Conservation (phyloP, 2,113 vertebrate species). For the Oryzias curvinotus region DNA sequence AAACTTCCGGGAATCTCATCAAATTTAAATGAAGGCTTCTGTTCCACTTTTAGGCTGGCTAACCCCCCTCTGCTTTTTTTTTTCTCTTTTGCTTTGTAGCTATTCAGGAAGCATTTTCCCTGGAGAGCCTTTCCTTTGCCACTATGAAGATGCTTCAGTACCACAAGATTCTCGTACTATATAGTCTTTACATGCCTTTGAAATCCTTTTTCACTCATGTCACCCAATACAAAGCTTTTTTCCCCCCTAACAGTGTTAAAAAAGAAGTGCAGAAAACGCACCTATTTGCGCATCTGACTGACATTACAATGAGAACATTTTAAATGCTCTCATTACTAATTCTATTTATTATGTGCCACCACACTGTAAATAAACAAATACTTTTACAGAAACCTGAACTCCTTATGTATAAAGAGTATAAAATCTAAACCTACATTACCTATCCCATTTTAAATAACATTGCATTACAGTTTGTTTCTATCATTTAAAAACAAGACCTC, state of each 20-base stretch:
- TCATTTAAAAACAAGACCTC: too few species aligned
- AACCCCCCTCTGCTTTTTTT: slow-evolving; percentile 18
- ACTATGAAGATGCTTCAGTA: slow-evolving; percentile 47
- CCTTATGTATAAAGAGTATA: too few species aligned
- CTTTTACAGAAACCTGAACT: too few species aligned
- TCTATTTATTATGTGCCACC: neutral
- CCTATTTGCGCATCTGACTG: too few species aligned
- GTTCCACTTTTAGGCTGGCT: slow-evolving; percentile 46
- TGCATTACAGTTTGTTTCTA: too few species aligned
- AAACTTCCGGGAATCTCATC: slow-evolving; percentile 59
- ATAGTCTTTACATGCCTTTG: neutral
- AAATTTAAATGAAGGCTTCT: slow-evolving; percentile 57
- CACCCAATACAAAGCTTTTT: slow-evolving; percentile 38
- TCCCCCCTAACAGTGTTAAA: too few species aligned
- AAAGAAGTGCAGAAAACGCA: slow-evolving; percentile 10
- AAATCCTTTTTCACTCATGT: slow-evolving; percentile 27
- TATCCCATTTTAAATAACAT: too few species aligned
- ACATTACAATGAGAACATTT: too few species aligned
- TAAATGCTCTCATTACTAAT: neutral
- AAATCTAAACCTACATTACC: too few species aligned
- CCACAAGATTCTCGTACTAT: slow-evolving; percentile 39
- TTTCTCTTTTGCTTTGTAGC: slow-evolving; percentile 41
- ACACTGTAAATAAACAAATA: neutral
- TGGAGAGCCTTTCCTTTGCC: slow-evolving; percentile 44
- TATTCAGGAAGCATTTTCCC: slow-evolving; percentile 59